Evolutionary conservation across 2,113 vertebrate genomes (phyloP), one percentile per base, ranked within the genome.

Genomic region (Pandion haliaetus): DNA sequence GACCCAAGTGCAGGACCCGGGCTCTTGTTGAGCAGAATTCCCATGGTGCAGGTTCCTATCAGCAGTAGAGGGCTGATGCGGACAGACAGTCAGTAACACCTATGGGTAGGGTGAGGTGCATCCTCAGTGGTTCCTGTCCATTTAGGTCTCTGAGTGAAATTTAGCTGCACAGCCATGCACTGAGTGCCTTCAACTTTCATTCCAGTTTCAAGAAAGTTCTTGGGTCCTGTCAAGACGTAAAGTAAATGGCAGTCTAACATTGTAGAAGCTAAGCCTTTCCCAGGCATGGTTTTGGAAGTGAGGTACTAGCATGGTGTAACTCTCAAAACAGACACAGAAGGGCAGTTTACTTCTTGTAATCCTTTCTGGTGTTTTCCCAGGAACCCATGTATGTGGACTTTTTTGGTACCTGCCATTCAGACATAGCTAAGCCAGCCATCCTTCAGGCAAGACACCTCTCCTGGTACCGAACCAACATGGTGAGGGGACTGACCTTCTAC

Each of bases 401-500:
- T 95, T 98, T 99, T 70, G 99, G 99, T 78, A 99, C 99, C 77
- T 99, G 99, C 96, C 99, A 99, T 93, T 99, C 99, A 24, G 98
- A 99, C 79, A 96, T 78, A 76, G 95, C 61, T 61, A 98, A 98
- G 70, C 99, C 99, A 36, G 94, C 93, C 59, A 88, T 98, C 40
- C 96, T 99, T 86, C 98, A 91, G 59, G 94, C 99, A 58, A 98
- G 98, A 88, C 99, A 99, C 88, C 98, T 99, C 50, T 69, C 67
- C 29, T 90, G 97, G 70, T 99, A 98, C 93, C 97, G 92, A 78
- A 98, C 95, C 16, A 98, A 99, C 86, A 92, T 97, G 95, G 90
- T 87, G 8, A 97, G 97, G 66, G 98, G 98, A 32, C 96, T 99
- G 89, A 98, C 97, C 4, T 96, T 97, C 54, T 98, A 99, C 81